Evolutionary conservation across 2,888 invertebrate species (phyloP), one percentile per base, ranked within the genome.

Genomic region (Plusia festucae): DNA sequence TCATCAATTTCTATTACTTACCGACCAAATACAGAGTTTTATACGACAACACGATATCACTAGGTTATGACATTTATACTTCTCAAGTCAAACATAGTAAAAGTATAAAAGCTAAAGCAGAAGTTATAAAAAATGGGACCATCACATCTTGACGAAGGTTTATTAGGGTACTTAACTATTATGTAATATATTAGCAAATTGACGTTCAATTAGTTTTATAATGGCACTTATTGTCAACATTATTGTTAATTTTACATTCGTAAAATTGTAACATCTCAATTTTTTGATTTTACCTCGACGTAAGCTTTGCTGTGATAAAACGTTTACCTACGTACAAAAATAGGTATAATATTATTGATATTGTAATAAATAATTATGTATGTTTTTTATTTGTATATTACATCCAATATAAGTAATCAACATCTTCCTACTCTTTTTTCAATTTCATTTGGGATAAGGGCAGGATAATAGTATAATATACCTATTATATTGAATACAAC

Each of bases 1-100:
- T 98, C 51, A 95, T 99, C 24, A 99, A 99, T 91, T 99, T 99
- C 91, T 98, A 97, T 88, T 97, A 97, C 85, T 90, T 99, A 78
- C 98, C 99, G 2, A 96, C 97, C 9, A 96, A 96, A 82, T 99
- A 96, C 90, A 96, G 99, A 83, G 98, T 99, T 34, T 94, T 99
- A 27, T 99, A 98, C 90, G 98, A 98, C 87, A 99, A 98, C 87
- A 96, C 96, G 0, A 97, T 99, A 87, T 98, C 98, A 30, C 95
- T 99, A 86, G 97, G 98, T 0, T 99, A 98, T 90, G 98, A 99
- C 90, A 95, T 98, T 57, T 98, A 98, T 84, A 97, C 98, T 15
- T 98, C 98, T 6, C 97, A 98, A 89, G 97, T 98, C 0, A 97
- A 97, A 90, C 96, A 98, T 86, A 94, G 79, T 65, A 87, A 86